Base-by-base conservation (phyloP, 2,888 invertebrate species). In the Automeris io region DNA sequence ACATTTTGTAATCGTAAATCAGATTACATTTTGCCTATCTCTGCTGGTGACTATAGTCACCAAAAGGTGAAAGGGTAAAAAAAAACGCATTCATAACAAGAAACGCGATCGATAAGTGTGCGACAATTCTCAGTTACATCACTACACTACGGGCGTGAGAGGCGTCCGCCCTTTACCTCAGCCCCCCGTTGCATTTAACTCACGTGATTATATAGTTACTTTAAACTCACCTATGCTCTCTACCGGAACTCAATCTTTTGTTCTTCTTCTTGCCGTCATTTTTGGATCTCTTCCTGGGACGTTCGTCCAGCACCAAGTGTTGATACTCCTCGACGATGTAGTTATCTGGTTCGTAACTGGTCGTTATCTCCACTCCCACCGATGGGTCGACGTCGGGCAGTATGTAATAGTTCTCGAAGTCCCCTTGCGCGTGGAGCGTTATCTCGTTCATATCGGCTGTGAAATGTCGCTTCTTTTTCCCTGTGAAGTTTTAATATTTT, bases 321-420 rank as follows among this genome's bases (percentile, higher is more conserved):
- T 79, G 69, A 37, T 83, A 86, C 5, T 78, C 79, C 19, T 82
- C 73, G 0, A 83, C 80, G 0, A 85, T 78, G 23, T 75, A 86
- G 38, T 78, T 80, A 24, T 85, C 82, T 0, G 80, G 79, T 8
- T 85, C 85, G 25, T 82, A 82, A 33, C 77, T 80, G 0, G 85
- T 86, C 0, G 81, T 82, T 0, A 86, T 70, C 34, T 85, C 85
- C 0, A 86, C 83, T 0, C 83, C 81, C 0, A 77, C 75, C 0
- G 80, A 77, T 0, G 85, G 85, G 7, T 86, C 85, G 0, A 82
- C 81, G n/a, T 86, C 85, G 0, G 85, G 85, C 0, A 85, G 50
- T 0, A 86, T 86, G 53, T 86, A 85, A 39, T 82, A 83, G 34
- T 86, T 85, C n/a, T 83, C 85, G 34, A 73, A 83, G 38, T 82